A percentile compares a stretch with the other conserved stretches of the same genome.
Conservation (phyloP, 2,113 vertebrate species). For the Collichthys lucidus region DNA sequence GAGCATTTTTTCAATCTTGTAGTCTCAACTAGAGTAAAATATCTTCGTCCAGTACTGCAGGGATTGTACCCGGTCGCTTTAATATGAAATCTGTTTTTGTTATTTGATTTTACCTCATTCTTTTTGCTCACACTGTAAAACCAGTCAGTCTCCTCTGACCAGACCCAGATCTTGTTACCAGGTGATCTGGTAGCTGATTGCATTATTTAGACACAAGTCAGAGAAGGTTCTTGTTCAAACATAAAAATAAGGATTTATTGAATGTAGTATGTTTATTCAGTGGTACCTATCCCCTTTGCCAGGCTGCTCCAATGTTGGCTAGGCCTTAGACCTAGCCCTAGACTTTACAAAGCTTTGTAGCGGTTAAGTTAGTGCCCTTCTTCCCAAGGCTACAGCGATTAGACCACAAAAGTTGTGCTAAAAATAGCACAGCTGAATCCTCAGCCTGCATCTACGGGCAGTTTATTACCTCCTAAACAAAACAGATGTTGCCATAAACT, state of each 20-base stretch:
- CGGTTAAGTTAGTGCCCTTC: conserved; percentile 31
- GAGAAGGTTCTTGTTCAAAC: not conserved
- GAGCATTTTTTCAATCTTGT: not conserved
- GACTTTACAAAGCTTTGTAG: conserved; percentile 8
- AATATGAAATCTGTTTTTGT: not conserved
- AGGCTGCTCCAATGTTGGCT: no score
- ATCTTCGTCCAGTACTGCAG: not conserved
- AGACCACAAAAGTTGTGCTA: conserved; percentile 8
- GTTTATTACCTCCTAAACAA: conserved; percentile 7
- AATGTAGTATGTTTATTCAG: not conserved
- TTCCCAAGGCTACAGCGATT: conserved; percentile 51
- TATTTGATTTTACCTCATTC: conserved; percentile 7
- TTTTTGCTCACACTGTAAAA: conserved; percentile 31
- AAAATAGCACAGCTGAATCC: conserved; percentile 26
- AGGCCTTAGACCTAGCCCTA: not conserved
- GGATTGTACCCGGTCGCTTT: not conserved
- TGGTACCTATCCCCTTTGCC: not conserved
- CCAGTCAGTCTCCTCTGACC: not conserved
- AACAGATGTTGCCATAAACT: conserved; percentile 7
- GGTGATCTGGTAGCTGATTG: conserved; percentile 34
- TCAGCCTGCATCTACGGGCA: not conserved
- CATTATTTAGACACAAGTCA: conserved; percentile 57
- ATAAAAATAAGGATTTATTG: not conserved
- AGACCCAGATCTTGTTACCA: conserved; percentile 45
- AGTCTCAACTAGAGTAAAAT: not conserved